Percentiles rank a stretch among this genome's conserved stretches.
Conservation (phyloP, 2,888 invertebrate species). For the Dendrolimus pini region DNA sequence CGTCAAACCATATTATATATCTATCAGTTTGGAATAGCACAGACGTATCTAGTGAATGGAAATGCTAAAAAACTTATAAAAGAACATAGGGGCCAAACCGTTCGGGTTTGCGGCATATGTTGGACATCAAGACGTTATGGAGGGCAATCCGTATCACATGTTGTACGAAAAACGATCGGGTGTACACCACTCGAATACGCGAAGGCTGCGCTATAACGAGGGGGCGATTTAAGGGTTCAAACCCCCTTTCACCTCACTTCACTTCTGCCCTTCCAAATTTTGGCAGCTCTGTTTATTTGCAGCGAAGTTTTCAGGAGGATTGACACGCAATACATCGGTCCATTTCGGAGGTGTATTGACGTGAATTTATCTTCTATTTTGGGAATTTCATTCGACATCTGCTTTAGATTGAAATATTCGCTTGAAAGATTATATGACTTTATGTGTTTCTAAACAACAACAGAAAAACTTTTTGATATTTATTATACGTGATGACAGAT, state of each 20-base stretch:
- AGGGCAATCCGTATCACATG: slow-evolving; percentile 59
- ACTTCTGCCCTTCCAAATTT: neutral
- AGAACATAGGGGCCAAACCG: slow-evolving; percentile 45
- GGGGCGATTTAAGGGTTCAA: slow-evolving; percentile 5
- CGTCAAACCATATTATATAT: slow-evolving; percentile 21
- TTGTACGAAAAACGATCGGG: slow-evolving; percentile 50
- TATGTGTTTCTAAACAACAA: too few species aligned
- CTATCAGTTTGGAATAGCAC: slow-evolving; percentile 39
- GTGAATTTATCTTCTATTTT: neutral
- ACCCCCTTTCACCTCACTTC: slow-evolving; percentile 1
- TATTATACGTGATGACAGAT: too few species aligned
- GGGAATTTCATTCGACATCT: neutral
- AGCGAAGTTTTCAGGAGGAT: neutral
- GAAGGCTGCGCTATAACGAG: slow-evolving; percentile 7
- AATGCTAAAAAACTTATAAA: slow-evolving; percentile 52
- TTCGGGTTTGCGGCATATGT: slow-evolving; percentile 53
- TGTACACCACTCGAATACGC: slow-evolving; percentile 5
- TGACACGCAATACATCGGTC: neutral
- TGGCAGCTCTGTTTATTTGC: neutral
- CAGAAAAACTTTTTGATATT: too few species aligned
- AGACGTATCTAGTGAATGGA: slow-evolving; percentile 12
- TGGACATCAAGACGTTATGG: slow-evolving; percentile 66
- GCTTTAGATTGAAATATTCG: too few species aligned
- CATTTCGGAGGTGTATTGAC: neutral
- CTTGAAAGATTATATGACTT: too few species aligned